Evolutionary conservation across 2,113 vertebrate species (phyloP).

Genomic region (Lepus americanus): DNA sequence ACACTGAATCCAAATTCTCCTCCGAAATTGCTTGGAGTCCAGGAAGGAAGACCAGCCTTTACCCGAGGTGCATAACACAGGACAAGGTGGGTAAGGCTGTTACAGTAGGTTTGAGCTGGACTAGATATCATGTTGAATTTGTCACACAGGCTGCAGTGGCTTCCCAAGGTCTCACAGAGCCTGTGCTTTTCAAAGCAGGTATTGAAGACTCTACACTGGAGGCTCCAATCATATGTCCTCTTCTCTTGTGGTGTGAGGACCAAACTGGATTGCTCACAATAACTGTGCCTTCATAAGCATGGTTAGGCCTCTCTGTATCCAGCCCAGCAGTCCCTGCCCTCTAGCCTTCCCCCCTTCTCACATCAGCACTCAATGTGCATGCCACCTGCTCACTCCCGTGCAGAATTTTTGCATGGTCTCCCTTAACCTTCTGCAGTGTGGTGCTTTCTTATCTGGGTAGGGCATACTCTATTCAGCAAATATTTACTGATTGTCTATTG

Average conservation of each 20-base stretch:
- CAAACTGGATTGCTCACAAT: neutral
- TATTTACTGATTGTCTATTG: neutral
- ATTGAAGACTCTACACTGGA: neutral
- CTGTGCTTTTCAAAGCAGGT: neutral
- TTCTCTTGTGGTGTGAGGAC: neutral
- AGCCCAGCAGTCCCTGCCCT: neutral
- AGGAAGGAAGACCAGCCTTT: neutral
- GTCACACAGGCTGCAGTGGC: neutral
- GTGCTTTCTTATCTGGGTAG: neutral
- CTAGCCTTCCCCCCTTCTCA: neutral
- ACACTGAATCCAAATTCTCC: neutral
- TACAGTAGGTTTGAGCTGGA: neutral
- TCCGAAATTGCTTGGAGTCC: neutral
- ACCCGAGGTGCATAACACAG: neutral
- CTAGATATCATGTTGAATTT: neutral
- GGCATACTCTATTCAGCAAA: neutral
- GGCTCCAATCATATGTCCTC: neutral
- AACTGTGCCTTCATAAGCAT: neutral
- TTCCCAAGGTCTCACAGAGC: neutral
- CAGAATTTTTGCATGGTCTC: neutral
- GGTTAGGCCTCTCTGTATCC: too few species aligned
- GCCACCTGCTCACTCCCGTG: neutral
- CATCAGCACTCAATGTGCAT: neutral
- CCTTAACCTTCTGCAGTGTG: neutral
- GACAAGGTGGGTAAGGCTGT: too few species aligned